Evolutionary conservation across 2,888 invertebrate species (phyloP).

Genomic region (Drosophila fulvimacula): DNA sequence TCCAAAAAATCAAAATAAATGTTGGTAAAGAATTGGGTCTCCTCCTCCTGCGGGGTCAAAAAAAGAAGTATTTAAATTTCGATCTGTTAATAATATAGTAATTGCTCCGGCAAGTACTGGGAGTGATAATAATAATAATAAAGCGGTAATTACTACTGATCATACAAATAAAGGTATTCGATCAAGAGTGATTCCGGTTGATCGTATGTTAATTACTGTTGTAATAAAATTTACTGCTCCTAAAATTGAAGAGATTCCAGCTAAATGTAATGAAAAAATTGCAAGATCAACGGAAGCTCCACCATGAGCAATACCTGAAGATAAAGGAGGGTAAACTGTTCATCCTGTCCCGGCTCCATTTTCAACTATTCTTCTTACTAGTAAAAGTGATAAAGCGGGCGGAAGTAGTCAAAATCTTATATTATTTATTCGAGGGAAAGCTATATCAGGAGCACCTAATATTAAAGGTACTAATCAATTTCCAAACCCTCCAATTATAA

Average conservation of each 20-base stretch:
- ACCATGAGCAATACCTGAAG: slow-evolving; percentile 87
- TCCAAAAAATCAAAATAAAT: no score
- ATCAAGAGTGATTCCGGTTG: slow-evolving; percentile 87
- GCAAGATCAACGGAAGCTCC: slow-evolving; percentile 90
- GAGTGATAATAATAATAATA: slow-evolving; percentile 88
- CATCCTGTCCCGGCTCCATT: slow-evolving; percentile 91
- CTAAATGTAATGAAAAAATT: slow-evolving; percentile 91
- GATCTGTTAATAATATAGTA: slow-evolving; percentile 88
- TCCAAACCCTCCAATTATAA: background rate
- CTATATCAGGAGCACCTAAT: background rate
- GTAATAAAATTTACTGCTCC: slow-evolving; percentile 93
- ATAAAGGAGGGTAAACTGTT: slow-evolving; percentile 87
- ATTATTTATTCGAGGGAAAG: background rate
- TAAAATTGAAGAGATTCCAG: slow-evolving; percentile 90
- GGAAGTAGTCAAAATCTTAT: background rate
- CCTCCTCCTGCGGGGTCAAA: slow-evolving; percentile 92
- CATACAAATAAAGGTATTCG: slow-evolving; percentile 91
- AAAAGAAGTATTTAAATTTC: slow-evolving; percentile 92
- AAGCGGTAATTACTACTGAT: slow-evolving; percentile 89
- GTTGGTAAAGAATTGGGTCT: no score
- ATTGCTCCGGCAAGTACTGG: slow-evolving; percentile 92
- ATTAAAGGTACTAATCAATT: background rate
- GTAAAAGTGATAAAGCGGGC: background rate
- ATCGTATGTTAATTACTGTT: slow-evolving; percentile 90
- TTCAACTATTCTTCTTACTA: slow-evolving; percentile 87